Evolutionary conservation across 2,113 vertebrate genomes (phyloP), one percentile per base, ranked within the genome.

Genomic region (Crotalus horridus): DNA sequence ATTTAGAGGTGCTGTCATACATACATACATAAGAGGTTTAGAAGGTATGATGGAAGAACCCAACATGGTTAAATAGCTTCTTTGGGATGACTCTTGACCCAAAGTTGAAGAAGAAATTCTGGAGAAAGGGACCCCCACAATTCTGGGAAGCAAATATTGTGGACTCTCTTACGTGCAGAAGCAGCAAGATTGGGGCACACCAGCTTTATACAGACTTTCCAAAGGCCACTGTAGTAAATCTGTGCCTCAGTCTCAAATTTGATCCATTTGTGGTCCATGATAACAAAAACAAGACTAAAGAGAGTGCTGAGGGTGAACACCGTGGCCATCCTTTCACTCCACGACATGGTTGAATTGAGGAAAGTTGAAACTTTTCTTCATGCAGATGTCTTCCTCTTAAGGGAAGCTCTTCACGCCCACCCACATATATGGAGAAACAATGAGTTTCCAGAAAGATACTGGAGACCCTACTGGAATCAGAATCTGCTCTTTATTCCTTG

Each of bases 261-360:
- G 48, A 93, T 29, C 92, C 92, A 93, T 6, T 87, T 23, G n/a
- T 93, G 88, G 46, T 85, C 33, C 48, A 86, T 90, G 48, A 93
- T 33, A 1, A 85, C 81, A 1, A 51, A 13, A 33, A 90, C n/a
- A 2, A 93, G 74, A 23, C 29, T 7, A 0, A 87, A 2, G 10
- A 93, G 81, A 3, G 88, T 48, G 53, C 51, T 29, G n/a, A 87
- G 11, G 7, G 92, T 93, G 46, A 61, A 64, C n/a, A 56, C 56
- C 0, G 56, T 86, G 17, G 89, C 33, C n/a, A 90, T 6, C 0
- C 12, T 17, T 54, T 93, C 89, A 21, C 33, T 90, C 88, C 92
- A 90, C 1, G 21, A 89, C 92, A 93, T 93, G 0, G 39, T 7
- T 85, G 53, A 86, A n/a, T 6, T 23, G 13, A 7, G 29, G 1